A percentile compares a stretch with the other conserved stretches of the same genome.
These are phyloP conservation scores for Sinotaia quadrata DNA, from an alignment of 2,888 invertebrate species.

Conservation along the genomic window DNA sequence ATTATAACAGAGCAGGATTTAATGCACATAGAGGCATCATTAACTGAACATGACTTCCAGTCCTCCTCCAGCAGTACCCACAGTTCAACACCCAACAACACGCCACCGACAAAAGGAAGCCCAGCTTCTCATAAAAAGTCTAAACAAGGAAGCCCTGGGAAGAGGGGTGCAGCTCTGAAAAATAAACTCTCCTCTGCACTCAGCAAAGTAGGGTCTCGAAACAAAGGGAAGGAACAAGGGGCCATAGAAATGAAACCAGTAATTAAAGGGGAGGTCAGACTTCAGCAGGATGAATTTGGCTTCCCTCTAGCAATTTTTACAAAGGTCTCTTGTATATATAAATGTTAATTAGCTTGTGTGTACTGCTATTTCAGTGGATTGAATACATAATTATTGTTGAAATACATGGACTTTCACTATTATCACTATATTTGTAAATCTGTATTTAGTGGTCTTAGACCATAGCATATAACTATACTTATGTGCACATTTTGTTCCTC, in stretches of 20 bases:
- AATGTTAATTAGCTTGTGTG: no score
- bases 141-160: constrained; percentile 37
- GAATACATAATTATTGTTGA: no score
- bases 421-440: no score
- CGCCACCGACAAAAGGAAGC: constrained; percentile 19
- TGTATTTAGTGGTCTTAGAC: no score
- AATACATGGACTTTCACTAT: no score
- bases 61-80: not conserved
- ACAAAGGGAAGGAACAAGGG: constrained; percentile 28
- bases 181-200: constrained; percentile 55
- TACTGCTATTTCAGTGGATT: no score
- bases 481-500: no score
- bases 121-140: not conserved
- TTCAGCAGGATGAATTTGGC: constrained; percentile 81
- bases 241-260: constrained; percentile 19
- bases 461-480: no score
- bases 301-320: constrained; percentile 90
- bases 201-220: constrained; percentile 37
- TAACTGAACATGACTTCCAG: not conserved
- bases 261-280: constrained; percentile 34
- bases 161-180: constrained; percentile 50
- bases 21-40: not conserved
- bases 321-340: no score
- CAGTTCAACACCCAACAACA: constrained; percentile 9
- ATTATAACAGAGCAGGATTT: constrained; percentile 3